Conservation (phyloP, 2,113 vertebrate species). For the Ginglymostoma cirratum region DNA sequence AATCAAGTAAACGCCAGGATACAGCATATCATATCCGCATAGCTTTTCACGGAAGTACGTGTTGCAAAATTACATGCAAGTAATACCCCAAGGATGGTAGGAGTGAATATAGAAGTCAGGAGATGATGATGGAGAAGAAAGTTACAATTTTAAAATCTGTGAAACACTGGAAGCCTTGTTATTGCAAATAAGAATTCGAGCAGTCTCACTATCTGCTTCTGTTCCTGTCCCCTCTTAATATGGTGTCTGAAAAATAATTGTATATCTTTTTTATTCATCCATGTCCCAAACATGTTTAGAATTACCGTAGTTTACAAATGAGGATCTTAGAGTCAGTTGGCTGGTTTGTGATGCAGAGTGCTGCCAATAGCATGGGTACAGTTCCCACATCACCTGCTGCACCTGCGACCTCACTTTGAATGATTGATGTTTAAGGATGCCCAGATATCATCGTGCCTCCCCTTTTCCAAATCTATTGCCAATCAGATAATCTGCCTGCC, state of each 20-base stretch:
- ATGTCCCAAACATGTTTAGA: background rate
- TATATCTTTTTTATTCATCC: background rate
- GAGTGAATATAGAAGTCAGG: background rate
- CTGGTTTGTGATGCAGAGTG: no score
- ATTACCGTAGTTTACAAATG: background rate
- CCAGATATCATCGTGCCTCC: no score
- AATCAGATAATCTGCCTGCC: no score
- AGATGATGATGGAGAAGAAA: background rate
- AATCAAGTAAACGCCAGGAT: conserved; percentile 1
- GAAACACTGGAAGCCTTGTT: background rate
- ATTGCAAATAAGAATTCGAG: no score
- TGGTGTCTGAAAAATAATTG: background rate
- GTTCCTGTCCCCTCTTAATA: background rate
- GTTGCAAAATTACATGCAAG: background rate
- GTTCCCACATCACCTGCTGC: no score
- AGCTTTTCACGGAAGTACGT: background rate
- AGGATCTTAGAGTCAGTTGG: background rate
- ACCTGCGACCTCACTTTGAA: no score
- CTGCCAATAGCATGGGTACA: no score
- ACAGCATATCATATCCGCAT: conserved; percentile 23
- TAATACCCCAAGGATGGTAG: background rate
- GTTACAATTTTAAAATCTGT: background rate
- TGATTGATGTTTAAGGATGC: no score
- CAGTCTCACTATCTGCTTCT: background rate
- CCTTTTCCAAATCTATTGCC: no score